Base-by-base conservation (phyloP, 1,140 invertebrate genomes). In the Aphidius ervi region DNA sequence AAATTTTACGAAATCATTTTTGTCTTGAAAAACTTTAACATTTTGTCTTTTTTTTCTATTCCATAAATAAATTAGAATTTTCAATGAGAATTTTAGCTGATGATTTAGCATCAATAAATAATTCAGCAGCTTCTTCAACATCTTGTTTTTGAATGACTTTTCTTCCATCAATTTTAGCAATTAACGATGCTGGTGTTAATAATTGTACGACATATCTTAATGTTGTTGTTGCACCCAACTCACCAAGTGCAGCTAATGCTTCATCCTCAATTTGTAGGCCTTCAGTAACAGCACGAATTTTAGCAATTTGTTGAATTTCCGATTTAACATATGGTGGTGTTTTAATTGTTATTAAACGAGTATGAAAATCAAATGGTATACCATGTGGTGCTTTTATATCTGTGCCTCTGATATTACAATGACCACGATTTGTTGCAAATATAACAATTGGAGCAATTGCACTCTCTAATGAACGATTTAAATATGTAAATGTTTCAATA, bases 381-480 rank as follows among this genome's bases (percentile, higher is more conserved):
- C 94, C 97, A 78, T 99, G 97, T 0, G 97, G 90, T 6, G 96
- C 90, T 5, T 91, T 73, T 54, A 98, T 92, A 75, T 98, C 95
- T 6, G 95, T 96, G 37, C 97, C 97, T 70, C 95, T 91, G 65
- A 99, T 95, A 41, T 89, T 81, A 78, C 95, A 98, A 47, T 87
- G 86, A 1, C 98, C 97, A 67, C 98, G 84, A 79, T 99, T 99
- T 5, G 97, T 99, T n/a, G 98, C 98, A 79, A 99, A 98, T 59
- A 99, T 96, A 46, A 99, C 97, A 69, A 99, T 99, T 0, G 98
- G 98, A 3, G 97, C 93, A 65, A 99, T 96, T 0, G 94, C 90
- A 43, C 94, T 97, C 79, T 99, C 98, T 6, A 99, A 80, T 0
- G 97, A 97, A 67, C 96, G 87, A 74, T 99, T 96, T 7, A 99